Base-by-base conservation (phyloP, 2,888 invertebrate genomes). In the Cabera pusaria region DNA sequence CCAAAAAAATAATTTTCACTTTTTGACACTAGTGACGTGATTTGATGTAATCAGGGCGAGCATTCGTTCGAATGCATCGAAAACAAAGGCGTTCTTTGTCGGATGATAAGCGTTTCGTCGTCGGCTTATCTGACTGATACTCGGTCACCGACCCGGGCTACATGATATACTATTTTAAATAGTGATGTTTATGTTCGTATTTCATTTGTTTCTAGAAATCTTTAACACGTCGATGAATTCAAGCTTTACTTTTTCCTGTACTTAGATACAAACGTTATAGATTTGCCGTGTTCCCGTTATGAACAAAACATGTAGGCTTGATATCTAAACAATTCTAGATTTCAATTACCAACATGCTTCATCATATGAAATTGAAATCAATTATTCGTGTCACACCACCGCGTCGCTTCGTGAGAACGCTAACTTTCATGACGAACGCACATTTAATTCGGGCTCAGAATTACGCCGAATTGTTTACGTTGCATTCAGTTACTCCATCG, bases 21-120 rank as follows among this genome's bases (percentile, higher is more conserved):
- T 18, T 39, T 20, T 4, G 6, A 8, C 21, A 20, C 11, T 3
- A 17, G 31, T 32, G 31, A 36, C 45, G 52, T 59, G 59, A 67
- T 66, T n/a, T 70, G 68, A 78, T 74, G 64, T 78, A 84, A 85
- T 85, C 84, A 73, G 55, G 58, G 57, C 56, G 41, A 45, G 47
- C 52, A 64, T 64, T 62, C 56, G 59, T 65, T 75, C 69, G 60
- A 78, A 78, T 73, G 70, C 59, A 74, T 74, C 59, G 72, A 82
- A 82, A 86, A 86, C 84, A 85, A 83, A 78, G 72, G 73, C 72
- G 61, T 70, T 79, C 78, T 79, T 81, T 82, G 79, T 75, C 72
- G 70, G 64, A 55, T 72, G 83, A 85, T 84, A 85, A 84, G 68
- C 66, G 65, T 68, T 72, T 72, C 60, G 77, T 75, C 72, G 80